These are phyloP conservation scores for Oryzias woworae DNA, from an alignment of 2,113 vertebrate genomes.

Conservation along the genomic window DNA sequence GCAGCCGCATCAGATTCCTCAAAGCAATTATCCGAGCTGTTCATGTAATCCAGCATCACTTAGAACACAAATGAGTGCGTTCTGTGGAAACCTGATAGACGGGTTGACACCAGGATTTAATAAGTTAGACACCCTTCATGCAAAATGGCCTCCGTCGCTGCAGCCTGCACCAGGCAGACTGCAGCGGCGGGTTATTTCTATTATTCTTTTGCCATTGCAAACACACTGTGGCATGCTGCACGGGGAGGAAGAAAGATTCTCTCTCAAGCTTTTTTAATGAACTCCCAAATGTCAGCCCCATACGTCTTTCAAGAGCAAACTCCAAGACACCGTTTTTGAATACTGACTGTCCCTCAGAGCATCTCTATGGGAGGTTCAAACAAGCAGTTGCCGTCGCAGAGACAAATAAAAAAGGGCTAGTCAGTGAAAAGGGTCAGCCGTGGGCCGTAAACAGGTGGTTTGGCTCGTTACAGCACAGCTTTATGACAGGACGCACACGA, in stretches of 20 bases:
- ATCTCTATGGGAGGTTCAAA: constrained; percentile 56
- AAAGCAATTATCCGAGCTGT: constrained; percentile 41
- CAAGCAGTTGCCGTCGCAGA: constrained; percentile 41
- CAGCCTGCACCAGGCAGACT: constrained; percentile 35
- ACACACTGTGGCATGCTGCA: constrained; percentile 67
- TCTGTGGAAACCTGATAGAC: constrained; percentile 50
- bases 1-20: constrained; percentile 47
- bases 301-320: constrained; percentile 62
- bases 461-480: constrained; percentile 25
- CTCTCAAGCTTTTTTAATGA: constrained; percentile 78
- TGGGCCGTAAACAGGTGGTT: constrained; percentile 48
- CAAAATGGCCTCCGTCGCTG: constrained; percentile 46
- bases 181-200: constrained; percentile 62
- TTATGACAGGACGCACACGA: constrained; percentile 26
- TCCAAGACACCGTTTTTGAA: constrained; percentile 48
- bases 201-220: constrained; percentile 58
- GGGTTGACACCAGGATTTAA: constrained; percentile 60
- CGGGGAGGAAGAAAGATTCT: constrained; percentile 68
- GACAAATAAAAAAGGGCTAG: constrained; percentile 5
- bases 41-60: constrained; percentile 53
- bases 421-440: constrained; percentile 14
- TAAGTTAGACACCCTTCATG: constrained; percentile 50
- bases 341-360: constrained; percentile 50
- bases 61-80: constrained; percentile 46
- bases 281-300: constrained; percentile 75